Percentiles rank a stretch among this genome's conserved stretches.
phyloP scores from a whole-genome alignment of 1,140 invertebrate genomes.

The Scaptomyza pallida region DNA sequence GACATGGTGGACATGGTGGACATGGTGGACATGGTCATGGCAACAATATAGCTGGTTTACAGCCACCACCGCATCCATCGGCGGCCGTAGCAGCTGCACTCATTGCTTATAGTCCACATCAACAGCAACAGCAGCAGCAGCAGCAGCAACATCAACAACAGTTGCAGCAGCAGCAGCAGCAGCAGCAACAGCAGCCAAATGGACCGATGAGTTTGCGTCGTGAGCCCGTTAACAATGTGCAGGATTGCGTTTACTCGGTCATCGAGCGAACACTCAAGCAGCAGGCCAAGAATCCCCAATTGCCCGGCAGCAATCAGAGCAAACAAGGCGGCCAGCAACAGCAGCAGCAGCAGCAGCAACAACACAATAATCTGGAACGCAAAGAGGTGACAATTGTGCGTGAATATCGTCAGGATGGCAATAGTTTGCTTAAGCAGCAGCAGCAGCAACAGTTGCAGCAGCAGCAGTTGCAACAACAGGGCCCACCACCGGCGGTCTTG shows the following conservation, averaged over 20 bases:
- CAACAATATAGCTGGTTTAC: slow-evolving; percentile 58
- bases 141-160: not conserved
- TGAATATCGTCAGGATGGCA: slow-evolving; percentile 84
- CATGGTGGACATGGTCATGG: slow-evolving; percentile 20
- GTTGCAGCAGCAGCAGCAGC: slow-evolving; percentile 31
- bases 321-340: slow-evolving; percentile 79
- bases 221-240: slow-evolving; percentile 72
- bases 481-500: slow-evolving; percentile 21
- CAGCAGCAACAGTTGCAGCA: slow-evolving; percentile 7
- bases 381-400: slow-evolving; percentile 85
- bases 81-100: slow-evolving; percentile 11
- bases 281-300: slow-evolving; percentile 81
- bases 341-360: slow-evolving; percentile 37
- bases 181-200: slow-evolving; percentile 60
- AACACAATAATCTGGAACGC: slow-evolving; percentile 78
- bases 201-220: slow-evolving; percentile 72
- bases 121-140: slow-evolving; percentile 3
- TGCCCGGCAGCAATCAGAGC: slow-evolving; percentile 68
- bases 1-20: slow-evolving; percentile 15
- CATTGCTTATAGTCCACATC: slow-evolving; percentile 1
- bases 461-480: slow-evolving; percentile 24
- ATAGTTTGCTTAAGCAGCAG: slow-evolving; percentile 54
- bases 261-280: slow-evolving; percentile 74
- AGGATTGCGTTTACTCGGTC: slow-evolving; percentile 73
- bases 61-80: slow-evolving; percentile 41